Percentiles rank a stretch among this genome's conserved stretches.
Evolutionary conservation across 2,888 invertebrate genomes (phyloP).

Genomic region (Hesperia comma): DNA sequence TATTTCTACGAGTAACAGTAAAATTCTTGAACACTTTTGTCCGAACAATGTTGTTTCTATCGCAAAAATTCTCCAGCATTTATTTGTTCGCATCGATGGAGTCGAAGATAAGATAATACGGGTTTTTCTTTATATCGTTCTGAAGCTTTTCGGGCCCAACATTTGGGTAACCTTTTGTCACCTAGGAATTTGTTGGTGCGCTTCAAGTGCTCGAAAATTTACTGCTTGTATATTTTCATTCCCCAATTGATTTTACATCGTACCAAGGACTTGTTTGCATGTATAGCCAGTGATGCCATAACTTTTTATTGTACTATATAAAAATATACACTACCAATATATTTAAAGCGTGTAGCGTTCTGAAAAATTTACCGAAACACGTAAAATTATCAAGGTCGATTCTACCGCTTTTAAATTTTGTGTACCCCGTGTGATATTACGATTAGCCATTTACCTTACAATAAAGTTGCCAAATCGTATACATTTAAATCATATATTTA

Average conservation of each 20-base stretch:
- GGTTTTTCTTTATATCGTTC: conserved; percentile 17
- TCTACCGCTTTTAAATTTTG: too few species aligned
- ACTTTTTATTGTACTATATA: too few species aligned
- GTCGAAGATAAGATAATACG: conserved; percentile 23
- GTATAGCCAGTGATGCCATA: too few species aligned
- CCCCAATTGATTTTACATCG: background rate
- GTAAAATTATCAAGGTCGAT: too few species aligned
- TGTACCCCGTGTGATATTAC: too few species aligned
- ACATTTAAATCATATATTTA: too few species aligned
- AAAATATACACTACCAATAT: too few species aligned
- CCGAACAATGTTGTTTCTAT: background rate
- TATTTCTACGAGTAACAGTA: background rate
- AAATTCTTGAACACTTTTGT: background rate
- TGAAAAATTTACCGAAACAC: too few species aligned
- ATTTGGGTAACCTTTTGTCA: conserved; percentile 9
- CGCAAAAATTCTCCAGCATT: conserved; percentile 6
- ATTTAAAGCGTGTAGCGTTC: too few species aligned
- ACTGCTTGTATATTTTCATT: background rate
- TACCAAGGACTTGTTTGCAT: background rate
- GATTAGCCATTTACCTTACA: too few species aligned
- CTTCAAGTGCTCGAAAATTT: background rate
- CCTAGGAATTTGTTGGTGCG: background rate
- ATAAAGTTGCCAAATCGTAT: too few species aligned
- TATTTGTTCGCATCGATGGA: conserved; percentile 9
- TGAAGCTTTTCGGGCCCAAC: conserved; percentile 3